Percentiles rank a stretch among this genome's conserved stretches.
phyloP scores from a whole-genome alignment of 2,113 vertebrate species.

The Paramormyrops kingsleyae region DNA sequence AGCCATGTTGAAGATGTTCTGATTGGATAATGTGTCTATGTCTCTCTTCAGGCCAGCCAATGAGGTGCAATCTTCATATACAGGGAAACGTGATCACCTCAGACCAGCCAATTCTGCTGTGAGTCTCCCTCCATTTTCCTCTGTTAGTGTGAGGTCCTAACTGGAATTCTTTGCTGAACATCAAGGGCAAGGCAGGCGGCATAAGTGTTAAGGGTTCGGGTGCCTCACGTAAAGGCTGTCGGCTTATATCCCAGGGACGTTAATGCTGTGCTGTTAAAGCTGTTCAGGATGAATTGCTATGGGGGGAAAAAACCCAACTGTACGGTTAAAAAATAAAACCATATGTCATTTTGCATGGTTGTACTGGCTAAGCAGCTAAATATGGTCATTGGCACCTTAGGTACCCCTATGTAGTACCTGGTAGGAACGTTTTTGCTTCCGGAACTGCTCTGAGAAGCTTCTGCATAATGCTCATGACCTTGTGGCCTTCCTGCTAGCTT shows the following conservation, averaged over 20 bases:
- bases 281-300: neutral
- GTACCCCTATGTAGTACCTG: neutral
- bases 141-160: neutral
- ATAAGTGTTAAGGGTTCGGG: neutral
- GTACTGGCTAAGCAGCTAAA: neutral
- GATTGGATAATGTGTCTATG: neutral
- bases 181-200: neutral
- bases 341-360: neutral
- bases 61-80: conserved; percentile 98
- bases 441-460: neutral
- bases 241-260: neutral
- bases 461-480: neutral
- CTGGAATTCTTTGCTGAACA: neutral
- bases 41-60: conserved; percentile 75
- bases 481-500: neutral
- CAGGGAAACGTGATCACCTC: conserved; percentile 96
- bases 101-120: conserved; percentile 95
- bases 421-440: neutral
- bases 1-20: neutral
- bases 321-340: neutral
- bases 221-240: neutral
- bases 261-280: neutral
- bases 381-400: neutral
- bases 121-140: conserved; percentile 47
- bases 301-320: neutral